Evolutionary conservation across 2,113 vertebrate genomes (phyloP), one percentile per base, ranked within the genome.

Genomic region (Antennarius striatus): DNA sequence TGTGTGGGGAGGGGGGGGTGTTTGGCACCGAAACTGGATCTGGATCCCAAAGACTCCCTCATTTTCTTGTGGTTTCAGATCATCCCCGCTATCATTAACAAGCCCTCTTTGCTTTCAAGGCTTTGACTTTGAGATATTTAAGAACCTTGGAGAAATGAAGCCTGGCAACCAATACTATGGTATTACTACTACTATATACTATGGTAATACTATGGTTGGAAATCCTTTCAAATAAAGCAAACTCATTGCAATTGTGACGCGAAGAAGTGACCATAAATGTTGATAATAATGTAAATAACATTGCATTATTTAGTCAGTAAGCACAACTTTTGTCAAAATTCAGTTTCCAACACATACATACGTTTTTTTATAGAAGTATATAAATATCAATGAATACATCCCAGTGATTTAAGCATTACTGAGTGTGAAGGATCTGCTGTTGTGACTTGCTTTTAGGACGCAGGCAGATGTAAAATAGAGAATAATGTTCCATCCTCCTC

Each of bases 21-120:
- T 63, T 73, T 51, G 52, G 58, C 36, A 62, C 36, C n/a, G 63
- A 68, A 77, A 75, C 74, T 66, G 49, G 49, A 77, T 32, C 57
- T 63, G 59, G 62, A 75, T 75, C 59, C 48, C 17, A 39, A 61
- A 75, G 32, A 72, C 17, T 52, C 56, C 43, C 55, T 51, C 22
- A 6, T 68, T 70, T 67, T 64, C 48, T 50, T 12, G 28, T 51
- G 12, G 52, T 72, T 58, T 56, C 28, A 64, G 49, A 29, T 65
- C 56, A 22, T 4, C 49, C 61, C 56, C 61, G 48, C 42, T 48
- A 17, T 51, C 65, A 57, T 78, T 29, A 48, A 53, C 30, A 36
- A 61, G 12, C 14, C n/a, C 3, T 29, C 30, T 46, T 54, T 30
- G 51, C 22, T 72, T 68, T 51, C 55, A 36, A 13, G 45, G 10